Base-by-base conservation (phyloP, 2,888 invertebrate species). In the Salticus scenicus region DNA sequence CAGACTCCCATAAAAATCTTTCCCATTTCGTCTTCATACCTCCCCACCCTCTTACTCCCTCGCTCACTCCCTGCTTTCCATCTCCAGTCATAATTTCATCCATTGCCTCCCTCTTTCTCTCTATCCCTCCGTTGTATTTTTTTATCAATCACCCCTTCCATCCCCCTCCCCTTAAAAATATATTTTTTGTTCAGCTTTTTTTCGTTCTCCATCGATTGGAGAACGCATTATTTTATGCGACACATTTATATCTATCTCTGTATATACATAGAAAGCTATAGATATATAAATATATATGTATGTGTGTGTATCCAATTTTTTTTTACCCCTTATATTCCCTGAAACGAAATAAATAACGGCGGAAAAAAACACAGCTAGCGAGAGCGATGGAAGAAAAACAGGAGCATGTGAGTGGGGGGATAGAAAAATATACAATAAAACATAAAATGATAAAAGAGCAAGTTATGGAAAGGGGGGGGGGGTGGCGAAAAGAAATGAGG, bases 381-480 rank as follows among this genome's bases (percentile, higher is more conserved):
- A 28, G 42, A 28, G n/a, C 8, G 69, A 33, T 37, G 10, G 69
- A 69, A 69, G 24, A 20, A 69, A 69, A 37, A 37, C 31, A 69
- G 51, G 27, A 24, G 24, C 10, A 14, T 17, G 31, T 30, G 27
- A 17, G 66, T 28, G 14, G 63, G 14, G 5, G 63, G 28, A 41
- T 33, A 20, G 33, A 41, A 72, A 77, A 79, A 86, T 77, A 86
- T 80, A 86, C 85, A 86, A 86, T 86, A 86, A 86, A 86, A 86
- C 85, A 86, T 79, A 86, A 80, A 86, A 86, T 86, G 85, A 86
- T 86, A 85, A 85, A 85, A 85, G 78, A 85, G 84, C 73, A 78
- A 85, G 84, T 85, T 85, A 79, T 71, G 78, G 57, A 33, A 24
- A 64, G 51, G 41, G 42, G 37, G 73, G 41, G 72, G 77, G 33